Conservation (phyloP, 2,888 invertebrate species). For the Aspidiotus destructor region DNA sequence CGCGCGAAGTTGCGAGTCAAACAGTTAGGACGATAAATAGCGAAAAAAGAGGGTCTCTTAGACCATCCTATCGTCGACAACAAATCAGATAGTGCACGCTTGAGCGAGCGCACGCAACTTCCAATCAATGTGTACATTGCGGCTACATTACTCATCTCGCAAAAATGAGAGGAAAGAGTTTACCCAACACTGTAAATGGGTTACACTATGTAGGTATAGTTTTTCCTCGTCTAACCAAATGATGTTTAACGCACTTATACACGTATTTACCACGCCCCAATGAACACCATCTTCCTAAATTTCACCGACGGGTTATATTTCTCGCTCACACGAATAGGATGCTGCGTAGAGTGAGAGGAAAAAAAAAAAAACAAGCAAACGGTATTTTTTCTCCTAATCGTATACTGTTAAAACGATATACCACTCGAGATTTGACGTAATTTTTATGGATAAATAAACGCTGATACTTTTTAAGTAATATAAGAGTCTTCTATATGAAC, state of each 20-base stretch:
- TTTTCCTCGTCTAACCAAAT: slow-evolving; percentile 24
- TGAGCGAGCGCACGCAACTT: slow-evolving; percentile 36
- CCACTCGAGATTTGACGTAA: no score
- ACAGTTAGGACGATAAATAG: not conserved
- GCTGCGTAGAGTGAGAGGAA: no score
- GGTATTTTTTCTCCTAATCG: slow-evolving; percentile 3
- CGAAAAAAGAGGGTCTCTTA: slow-evolving; percentile 5
- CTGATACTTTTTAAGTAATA: no score
- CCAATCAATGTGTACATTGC: slow-evolving; percentile 42
- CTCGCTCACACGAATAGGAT: slow-evolving; percentile 8
- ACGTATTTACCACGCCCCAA: slow-evolving; percentile 33
- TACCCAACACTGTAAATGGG: slow-evolving; percentile 1
- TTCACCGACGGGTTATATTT: not conserved
- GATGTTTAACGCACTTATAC: slow-evolving; percentile 33
- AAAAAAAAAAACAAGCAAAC: not conserved
- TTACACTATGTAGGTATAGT: slow-evolving; percentile 3
- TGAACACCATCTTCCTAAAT: slow-evolving; percentile 30
- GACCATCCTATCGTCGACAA: slow-evolving; percentile 14
- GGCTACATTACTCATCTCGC: slow-evolving; percentile 35
- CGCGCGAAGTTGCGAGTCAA: not conserved
- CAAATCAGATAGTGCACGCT: slow-evolving; percentile 36
- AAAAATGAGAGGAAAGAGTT: slow-evolving; percentile 10
- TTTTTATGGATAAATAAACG: no score
- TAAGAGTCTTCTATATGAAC: no score
- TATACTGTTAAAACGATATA: no score